These are phyloP conservation scores for Peromyscus californicus DNA, from an alignment of 2,113 vertebrate species.

Conservation along the genomic window DNA sequence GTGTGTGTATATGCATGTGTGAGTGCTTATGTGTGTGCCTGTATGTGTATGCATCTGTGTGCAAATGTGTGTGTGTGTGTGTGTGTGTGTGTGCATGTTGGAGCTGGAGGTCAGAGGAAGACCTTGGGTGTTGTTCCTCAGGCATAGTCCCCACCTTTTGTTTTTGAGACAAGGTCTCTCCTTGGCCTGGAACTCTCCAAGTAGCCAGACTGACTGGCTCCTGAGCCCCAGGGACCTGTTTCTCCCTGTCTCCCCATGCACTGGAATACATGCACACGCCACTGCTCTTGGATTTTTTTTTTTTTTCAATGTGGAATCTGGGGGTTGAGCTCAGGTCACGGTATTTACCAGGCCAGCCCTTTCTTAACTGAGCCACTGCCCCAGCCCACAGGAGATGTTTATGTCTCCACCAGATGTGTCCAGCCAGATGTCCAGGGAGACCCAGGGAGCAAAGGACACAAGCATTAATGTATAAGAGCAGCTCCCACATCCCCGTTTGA, in stretches of 20 bases:
- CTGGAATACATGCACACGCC: neutral
- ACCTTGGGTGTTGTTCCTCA: neutral
- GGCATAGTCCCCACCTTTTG: neutral
- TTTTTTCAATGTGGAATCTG: neutral
- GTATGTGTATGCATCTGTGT: neutral
- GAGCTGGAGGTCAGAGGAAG: neutral
- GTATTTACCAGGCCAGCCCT: neutral
- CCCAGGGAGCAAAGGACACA: neutral
- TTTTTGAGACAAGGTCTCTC: neutral
- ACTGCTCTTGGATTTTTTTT: neutral
- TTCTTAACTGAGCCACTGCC: neutral
- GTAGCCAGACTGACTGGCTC: neutral
- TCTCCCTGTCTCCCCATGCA: too few species aligned
- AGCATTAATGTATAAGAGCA: too few species aligned
- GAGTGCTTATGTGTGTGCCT: neutral
- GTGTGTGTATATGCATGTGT: too few species aligned
- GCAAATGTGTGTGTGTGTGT: neutral
- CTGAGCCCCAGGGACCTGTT: too few species aligned
- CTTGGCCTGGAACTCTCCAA: neutral
- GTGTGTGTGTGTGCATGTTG: neutral
- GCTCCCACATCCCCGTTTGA: neutral
- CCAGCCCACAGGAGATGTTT: neutral
- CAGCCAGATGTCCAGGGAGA: neutral
- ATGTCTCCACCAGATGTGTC: neutral
- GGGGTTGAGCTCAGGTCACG: neutral